Conservation (phyloP, 1,140 invertebrate genomes). For the Melanaphis sacchari region DNA sequence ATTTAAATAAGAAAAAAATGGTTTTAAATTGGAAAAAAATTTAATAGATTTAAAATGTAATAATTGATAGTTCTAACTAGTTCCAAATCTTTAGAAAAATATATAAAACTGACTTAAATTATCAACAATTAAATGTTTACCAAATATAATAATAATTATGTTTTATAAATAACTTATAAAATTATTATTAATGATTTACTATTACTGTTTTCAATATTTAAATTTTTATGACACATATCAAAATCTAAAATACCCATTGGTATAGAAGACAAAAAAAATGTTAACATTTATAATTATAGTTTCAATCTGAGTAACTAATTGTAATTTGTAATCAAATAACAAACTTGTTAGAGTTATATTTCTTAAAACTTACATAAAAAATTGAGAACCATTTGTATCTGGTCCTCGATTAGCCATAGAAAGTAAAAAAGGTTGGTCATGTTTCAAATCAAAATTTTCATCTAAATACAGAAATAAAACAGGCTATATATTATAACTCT, state of each 20-base stretch:
- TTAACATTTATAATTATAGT: conserved; percentile 1
- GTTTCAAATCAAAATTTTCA: conserved; percentile 90
- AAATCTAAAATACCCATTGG: background rate
- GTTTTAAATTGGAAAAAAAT: background rate
- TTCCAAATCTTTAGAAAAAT: background rate
- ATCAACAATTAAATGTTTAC: conserved; percentile 14
- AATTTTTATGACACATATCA: background rate
- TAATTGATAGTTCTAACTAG: background rate
- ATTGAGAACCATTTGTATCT: conserved; percentile 98
- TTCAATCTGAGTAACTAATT: background rate
- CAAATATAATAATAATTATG: background rate
- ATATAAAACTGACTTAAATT: background rate
- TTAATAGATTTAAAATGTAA: background rate
- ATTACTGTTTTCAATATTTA: background rate
- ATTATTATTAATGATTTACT: background rate
- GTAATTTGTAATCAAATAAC: background rate
- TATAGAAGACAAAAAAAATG: background rate
- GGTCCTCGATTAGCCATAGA: conserved; percentile 98
- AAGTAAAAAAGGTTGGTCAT: conserved; percentile 84
- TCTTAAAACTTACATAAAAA: conserved; percentile 82
- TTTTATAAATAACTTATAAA: background rate
- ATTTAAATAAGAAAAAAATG: background rate
- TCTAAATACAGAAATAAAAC: conserved; percentile 67
- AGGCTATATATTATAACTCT: conserved; percentile 9
- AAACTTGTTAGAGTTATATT: background rate